Percentiles rank a stretch among this genome's conserved stretches.
These are phyloP conservation scores for Myotis pilosus DNA, from an alignment of 2,797 vertebrate species.

Conservation along the genomic window DNA sequence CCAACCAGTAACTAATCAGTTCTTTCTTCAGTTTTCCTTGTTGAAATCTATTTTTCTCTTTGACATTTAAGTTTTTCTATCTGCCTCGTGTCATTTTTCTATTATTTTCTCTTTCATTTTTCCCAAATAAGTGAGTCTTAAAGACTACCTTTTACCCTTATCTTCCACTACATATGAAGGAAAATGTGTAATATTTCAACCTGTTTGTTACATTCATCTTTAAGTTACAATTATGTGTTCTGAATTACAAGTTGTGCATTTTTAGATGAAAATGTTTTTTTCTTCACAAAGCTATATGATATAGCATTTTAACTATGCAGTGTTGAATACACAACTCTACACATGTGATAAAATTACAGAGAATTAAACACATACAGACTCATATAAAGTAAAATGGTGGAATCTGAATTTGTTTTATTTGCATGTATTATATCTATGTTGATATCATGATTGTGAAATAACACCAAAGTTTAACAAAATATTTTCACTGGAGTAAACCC, in stretches of 20 bases:
- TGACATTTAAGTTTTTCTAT: conserved; percentile 35
- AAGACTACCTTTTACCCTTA: not conserved
- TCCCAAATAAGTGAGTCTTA: conserved; percentile 23
- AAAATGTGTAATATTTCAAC: not conserved
- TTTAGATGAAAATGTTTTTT: conserved; percentile 27
- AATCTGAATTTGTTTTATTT: not conserved
- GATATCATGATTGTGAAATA: not conserved
- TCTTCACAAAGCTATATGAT: not conserved
- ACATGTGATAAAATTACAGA: not conserved
- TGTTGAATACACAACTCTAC: not conserved
- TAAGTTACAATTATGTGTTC: not conserved
- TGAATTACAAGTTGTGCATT: not conserved
- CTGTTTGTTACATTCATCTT: not conserved
- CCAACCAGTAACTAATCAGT: conserved; percentile 6
- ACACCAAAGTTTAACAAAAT: not conserved
- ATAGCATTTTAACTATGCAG: not conserved
- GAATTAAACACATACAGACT: not conserved
- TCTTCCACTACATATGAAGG: not conserved
- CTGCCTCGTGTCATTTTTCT: conserved; percentile 14
- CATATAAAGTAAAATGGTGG: not conserved
- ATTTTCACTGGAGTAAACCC: not conserved
- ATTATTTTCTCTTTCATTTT: conserved; percentile 51
- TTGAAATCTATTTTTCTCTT: conserved; percentile 41
- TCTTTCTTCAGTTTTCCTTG: conserved; percentile 13
- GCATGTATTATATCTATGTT: not conserved